A percentile compares a stretch with the other conserved stretches of the same genome.
phyloP scores from a whole-genome alignment of 1,140 invertebrate species.

The Drosophila takahashii region DNA sequence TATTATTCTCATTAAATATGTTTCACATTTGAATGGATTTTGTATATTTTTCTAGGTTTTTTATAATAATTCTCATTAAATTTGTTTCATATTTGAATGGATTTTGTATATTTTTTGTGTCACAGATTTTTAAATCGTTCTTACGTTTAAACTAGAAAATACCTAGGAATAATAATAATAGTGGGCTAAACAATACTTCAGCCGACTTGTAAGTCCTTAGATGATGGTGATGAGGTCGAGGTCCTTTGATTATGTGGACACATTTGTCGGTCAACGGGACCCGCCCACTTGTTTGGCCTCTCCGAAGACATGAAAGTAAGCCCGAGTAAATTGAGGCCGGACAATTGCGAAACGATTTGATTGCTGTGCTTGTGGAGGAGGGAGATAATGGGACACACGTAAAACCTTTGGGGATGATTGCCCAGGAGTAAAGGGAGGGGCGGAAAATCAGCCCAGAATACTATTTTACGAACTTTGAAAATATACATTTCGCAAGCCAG shows the following conservation, averaged over 20 bases:
- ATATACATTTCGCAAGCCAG: background rate
- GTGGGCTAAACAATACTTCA: background rate
- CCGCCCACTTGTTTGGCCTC: conserved; percentile 53
- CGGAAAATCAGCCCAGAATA: background rate
- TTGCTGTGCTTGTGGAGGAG: conserved; percentile 3
- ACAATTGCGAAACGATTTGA: conserved; percentile 51
- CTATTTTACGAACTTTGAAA: background rate
- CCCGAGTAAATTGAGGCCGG: conserved; percentile 50
- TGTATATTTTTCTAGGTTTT: no score
- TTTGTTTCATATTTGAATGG: background rate
- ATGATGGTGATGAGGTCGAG: conserved; percentile 1
- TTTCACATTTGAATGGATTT: background rate
- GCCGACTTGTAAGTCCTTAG: background rate
- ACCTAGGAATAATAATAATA: no score
- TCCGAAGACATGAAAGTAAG: conserved; percentile 55
- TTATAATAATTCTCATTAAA: background rate
- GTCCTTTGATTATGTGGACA: conserved; percentile 14
- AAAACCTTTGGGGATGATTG: conserved; percentile 9
- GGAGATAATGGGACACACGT: background rate
- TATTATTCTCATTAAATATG: background rate
- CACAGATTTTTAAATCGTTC: no score
- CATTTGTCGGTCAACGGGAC: conserved; percentile 9
- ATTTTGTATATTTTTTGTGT: background rate
- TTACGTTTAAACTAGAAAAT: no score
- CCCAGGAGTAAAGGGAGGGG: background rate